Conservation (phyloP, 2,797 vertebrate genomes). For the Poliocrania exsul region DNA sequence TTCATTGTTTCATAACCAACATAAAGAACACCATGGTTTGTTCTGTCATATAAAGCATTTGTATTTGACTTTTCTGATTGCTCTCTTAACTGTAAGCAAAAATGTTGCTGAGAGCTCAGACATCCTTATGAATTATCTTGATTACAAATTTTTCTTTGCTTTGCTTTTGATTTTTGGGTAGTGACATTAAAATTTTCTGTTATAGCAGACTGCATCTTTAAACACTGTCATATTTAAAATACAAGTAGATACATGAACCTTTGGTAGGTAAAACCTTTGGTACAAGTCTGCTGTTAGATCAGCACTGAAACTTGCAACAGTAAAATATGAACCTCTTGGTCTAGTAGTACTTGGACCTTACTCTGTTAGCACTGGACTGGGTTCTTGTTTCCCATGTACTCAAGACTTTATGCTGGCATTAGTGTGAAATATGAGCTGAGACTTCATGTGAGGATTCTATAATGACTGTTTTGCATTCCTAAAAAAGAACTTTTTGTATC, state of each 20-base stretch:
- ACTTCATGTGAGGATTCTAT: background rate
- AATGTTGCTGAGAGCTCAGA: background rate
- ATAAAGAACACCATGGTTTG: fast-evolving
- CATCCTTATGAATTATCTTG: background rate
- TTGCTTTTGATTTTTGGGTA: background rate
- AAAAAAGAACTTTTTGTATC: background rate
- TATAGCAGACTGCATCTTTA: background rate
- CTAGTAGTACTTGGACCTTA: background rate
- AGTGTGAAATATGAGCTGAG: background rate
- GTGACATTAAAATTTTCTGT: background rate
- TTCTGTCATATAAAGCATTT: background rate
- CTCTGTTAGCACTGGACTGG: background rate
- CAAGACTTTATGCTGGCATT: background rate
- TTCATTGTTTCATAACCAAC: background rate
- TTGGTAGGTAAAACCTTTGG: background rate
- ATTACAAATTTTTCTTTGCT: background rate
- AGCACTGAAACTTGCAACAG: background rate
- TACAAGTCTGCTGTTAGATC: background rate
- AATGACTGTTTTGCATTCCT: background rate
- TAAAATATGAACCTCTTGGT: background rate
- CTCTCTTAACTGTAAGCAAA: background rate
- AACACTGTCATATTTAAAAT: background rate
- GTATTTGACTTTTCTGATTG: background rate
- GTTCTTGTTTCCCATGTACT: fast-evolving
- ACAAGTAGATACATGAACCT: background rate